Evolutionary conservation across 2,888 invertebrate species (phyloP).

Genomic region (Yponomeuta evonymella): DNA sequence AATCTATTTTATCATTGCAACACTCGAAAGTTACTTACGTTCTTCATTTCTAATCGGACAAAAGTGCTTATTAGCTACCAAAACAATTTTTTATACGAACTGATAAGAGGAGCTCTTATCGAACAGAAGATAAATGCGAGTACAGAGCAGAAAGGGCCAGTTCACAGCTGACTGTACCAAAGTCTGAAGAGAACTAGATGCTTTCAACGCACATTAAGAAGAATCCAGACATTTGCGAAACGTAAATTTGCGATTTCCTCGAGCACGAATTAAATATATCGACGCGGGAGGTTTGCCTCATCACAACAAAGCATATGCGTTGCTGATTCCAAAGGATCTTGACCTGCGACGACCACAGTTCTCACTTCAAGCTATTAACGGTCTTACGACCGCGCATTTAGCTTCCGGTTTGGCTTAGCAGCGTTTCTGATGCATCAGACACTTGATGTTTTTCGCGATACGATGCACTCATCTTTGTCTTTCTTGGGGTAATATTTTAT

Average conservation of each 20-base stretch:
- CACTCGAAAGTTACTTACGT: neutral
- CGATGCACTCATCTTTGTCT: neutral
- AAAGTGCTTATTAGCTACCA: neutral
- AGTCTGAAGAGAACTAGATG: too few relatives aligned
- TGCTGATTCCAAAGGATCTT: conserved; percentile 34
- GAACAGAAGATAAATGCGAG: too few relatives aligned
- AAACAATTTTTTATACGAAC: neutral
- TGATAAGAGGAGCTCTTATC: neutral
- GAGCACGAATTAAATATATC: conserved; percentile 33
- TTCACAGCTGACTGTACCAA: too few relatives aligned
- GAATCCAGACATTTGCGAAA: neutral
- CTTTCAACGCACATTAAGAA: too few relatives aligned
- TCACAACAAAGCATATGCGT: conserved; percentile 45
- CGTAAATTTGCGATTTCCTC: conserved; percentile 20
- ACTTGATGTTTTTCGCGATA: neutral
- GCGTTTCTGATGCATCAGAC: neutral
- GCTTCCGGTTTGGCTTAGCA: neutral
- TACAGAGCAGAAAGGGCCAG: too few relatives aligned
- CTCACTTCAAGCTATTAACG: neutral
- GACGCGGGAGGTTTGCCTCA: conserved; percentile 41
- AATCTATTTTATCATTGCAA: too few relatives aligned
- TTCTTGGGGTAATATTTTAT: neutral
- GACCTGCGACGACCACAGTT: conserved; percentile 30
- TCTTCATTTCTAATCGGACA: neutral
- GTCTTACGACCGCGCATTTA: neutral